These are phyloP conservation scores for Iselma pallidipennis DNA, from an alignment of 2,888 invertebrate species.

Conservation along the genomic window DNA sequence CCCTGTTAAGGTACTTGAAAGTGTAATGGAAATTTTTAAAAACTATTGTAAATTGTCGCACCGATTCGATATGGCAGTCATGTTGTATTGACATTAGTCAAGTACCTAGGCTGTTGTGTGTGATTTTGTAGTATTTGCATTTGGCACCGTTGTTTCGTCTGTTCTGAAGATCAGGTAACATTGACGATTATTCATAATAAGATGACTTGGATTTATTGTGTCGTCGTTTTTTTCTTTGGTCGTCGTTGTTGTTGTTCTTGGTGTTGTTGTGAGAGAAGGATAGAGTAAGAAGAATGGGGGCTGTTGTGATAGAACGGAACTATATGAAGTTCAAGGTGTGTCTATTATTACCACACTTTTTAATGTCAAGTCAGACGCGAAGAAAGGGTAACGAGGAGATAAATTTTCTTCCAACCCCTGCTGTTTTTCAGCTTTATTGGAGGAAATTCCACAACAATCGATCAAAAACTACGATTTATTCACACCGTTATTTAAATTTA, in stretches of 20 bases:
- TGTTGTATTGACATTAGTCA: constrained; percentile 37
- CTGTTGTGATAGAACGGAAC: not conserved
- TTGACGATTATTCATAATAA: constrained; percentile 35
- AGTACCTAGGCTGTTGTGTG: constrained; percentile 32
- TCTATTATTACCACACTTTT: constrained; percentile 7
- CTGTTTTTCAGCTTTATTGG: not conserved
- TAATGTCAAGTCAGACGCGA: constrained; percentile 3
- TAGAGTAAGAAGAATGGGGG: not conserved
- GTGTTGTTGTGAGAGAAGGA: not conserved
- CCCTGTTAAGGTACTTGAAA: not conserved
- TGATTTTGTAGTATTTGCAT: constrained; percentile 35
- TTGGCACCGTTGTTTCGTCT: constrained; percentile 34
- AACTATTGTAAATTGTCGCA: constrained; percentile 48
- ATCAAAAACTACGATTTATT: not conserved
- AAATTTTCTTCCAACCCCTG: constrained; percentile 5
- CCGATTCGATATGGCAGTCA: constrained; percentile 40
- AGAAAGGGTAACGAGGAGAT: not conserved
- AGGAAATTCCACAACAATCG: not conserved
- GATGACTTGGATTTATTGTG: constrained; percentile 38
- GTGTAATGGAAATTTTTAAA: constrained; percentile 37
- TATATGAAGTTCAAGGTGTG: not conserved
- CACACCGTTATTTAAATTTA: not conserved
- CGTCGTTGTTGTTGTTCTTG: not conserved
- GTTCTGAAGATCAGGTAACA: constrained; percentile 37
- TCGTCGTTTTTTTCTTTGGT: constrained; percentile 25